phyloP scores from a whole-genome alignment of 2,888 invertebrate species.

The Petrolisthes manimaculis region DNA sequence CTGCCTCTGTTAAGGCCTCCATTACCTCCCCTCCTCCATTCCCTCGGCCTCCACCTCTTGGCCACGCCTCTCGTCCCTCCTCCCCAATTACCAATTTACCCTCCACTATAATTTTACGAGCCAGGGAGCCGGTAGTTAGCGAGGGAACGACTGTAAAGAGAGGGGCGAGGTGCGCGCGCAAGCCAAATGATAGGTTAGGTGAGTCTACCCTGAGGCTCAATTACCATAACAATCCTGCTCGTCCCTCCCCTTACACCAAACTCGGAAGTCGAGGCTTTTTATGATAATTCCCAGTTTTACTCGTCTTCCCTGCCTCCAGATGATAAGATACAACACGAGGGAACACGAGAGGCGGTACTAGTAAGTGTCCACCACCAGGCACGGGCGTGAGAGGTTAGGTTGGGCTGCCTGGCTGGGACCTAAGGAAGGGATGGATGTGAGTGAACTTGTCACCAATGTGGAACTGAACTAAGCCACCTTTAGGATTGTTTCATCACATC shows the following conservation, averaged over 20 bases:
- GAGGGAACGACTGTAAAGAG: constrained; percentile 23
- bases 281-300: no score
- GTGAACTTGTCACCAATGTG: no score
- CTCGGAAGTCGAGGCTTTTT: background rate
- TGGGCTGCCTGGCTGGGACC: no score
- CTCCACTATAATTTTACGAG: constrained; percentile 34
- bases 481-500: no score
- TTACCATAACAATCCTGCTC: constrained; percentile 20
- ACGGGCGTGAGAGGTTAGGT: no score
- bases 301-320: background rate
- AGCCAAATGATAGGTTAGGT: constrained; percentile 20
- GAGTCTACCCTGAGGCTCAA: constrained; percentile 13
- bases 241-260: background rate
- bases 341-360: no score
- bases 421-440: no score
- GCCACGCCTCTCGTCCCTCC: constrained; percentile 17
- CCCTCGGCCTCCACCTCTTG: background rate
- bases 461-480: no score
- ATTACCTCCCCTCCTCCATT: background rate
- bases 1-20: background rate
- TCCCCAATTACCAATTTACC: constrained; percentile 34
- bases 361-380: no score
- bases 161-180: constrained; percentile 18
- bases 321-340: no score
- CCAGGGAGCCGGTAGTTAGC: constrained; percentile 23